phyloP scores from a whole-genome alignment of 2,888 invertebrate species.

The Harpagoxenus sublaevis region DNA sequence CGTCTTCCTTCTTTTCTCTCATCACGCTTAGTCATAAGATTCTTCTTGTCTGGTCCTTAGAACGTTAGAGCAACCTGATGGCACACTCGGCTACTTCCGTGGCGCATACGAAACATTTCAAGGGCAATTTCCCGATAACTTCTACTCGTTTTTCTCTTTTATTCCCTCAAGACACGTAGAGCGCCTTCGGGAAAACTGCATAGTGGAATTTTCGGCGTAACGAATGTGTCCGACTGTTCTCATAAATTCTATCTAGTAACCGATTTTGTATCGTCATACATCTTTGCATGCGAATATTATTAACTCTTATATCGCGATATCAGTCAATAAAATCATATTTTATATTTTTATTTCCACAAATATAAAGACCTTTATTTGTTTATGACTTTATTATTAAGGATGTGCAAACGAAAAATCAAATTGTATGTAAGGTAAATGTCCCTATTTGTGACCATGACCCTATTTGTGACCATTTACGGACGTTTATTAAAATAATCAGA shows the following conservation, averaged over 20 bases:
- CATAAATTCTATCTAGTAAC: background rate
- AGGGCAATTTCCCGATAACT: constrained; percentile 66
- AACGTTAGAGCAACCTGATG: constrained; percentile 41
- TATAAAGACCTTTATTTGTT: too few species aligned
- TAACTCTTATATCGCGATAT: background rate
- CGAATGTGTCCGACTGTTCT: background rate
- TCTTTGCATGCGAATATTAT: background rate
- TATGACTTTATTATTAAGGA: too few species aligned
- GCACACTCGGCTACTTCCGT: constrained; percentile 64
- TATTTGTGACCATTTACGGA: too few species aligned
- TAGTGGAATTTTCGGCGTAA: background rate
- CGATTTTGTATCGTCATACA: background rate
- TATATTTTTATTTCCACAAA: background rate
- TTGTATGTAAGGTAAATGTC: too few species aligned
- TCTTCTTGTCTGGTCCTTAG: constrained; percentile 26
- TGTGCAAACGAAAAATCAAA: too few species aligned
- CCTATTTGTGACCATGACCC: too few species aligned
- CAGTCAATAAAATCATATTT: background rate
- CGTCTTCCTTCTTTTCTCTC: constrained; percentile 48
- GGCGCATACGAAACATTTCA: constrained; percentile 62
- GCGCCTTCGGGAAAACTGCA: background rate
- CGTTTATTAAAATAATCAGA: too few species aligned
- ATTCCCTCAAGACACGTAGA: constrained; percentile 23
- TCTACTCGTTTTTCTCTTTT: constrained; percentile 36
- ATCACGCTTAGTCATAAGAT: constrained; percentile 35